These are phyloP conservation scores for Polia nebulosa DNA, from an alignment of 2,888 invertebrate species.

Conservation along the genomic window DNA sequence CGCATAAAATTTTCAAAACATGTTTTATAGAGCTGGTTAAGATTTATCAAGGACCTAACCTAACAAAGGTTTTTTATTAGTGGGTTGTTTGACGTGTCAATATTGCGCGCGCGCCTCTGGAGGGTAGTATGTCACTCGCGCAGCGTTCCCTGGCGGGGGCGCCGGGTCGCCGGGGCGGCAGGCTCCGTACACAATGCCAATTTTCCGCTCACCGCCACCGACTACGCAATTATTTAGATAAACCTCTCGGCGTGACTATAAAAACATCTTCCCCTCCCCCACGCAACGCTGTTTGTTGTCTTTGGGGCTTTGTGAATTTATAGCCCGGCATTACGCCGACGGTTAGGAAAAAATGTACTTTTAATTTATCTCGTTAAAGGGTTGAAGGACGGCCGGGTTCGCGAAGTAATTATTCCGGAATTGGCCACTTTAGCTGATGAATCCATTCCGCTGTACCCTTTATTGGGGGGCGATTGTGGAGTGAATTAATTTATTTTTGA, in stretches of 20 bases:
- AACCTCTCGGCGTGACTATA: constrained; percentile 91
- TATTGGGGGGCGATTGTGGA: constrained; percentile 83
- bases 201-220: constrained; percentile 90
- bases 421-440: constrained; percentile 91
- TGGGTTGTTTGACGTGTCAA: constrained; percentile 57
- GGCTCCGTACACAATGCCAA: constrained; percentile 84
- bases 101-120: constrained; percentile 68
- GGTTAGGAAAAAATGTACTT: constrained; percentile 91
- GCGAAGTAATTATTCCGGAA: constrained; percentile 90
- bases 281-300: constrained; percentile 87
- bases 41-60: constrained; percentile 16
- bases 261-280: constrained; percentile 90
- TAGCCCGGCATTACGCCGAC: constrained; percentile 86
- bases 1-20: constrained; percentile 60
- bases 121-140: constrained; percentile 65
- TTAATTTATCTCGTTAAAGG: constrained; percentile 91
- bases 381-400: constrained; percentile 90
- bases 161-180: constrained; percentile 43
- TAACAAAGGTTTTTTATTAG: constrained; percentile 31
- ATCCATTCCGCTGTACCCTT: constrained; percentile 86
- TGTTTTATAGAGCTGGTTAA: constrained; percentile 29
- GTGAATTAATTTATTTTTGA: constrained; percentile 87
- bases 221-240: constrained; percentile 91
- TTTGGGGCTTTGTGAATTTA: constrained; percentile 90
- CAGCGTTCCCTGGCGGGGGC: constrained; percentile 58